Percentiles rank a stretch among this genome's conserved stretches.
Conservation (phyloP, 1,140 invertebrate genomes). For the Andricus grossulariae region DNA sequence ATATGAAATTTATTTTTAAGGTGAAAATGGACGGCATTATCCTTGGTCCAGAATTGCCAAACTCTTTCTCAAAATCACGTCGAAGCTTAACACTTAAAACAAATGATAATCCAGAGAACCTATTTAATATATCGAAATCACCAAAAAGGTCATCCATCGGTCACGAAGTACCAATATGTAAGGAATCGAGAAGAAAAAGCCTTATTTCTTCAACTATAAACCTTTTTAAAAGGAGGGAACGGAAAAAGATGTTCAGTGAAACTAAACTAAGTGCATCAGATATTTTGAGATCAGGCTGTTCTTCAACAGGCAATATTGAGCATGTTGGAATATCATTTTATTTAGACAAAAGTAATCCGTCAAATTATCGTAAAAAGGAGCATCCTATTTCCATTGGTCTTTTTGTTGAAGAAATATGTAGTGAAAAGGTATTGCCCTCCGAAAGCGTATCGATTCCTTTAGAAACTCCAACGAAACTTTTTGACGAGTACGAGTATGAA, state of each 20-base stretch:
- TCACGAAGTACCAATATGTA: not conserved
- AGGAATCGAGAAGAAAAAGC: not conserved
- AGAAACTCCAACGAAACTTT: conserved; percentile 1
- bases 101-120: not conserved
- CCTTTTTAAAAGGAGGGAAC: not conserved
- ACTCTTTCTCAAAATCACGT: not conserved
- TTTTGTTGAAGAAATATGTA: not conserved
- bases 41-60: not conserved
- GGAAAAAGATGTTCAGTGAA: not conserved
- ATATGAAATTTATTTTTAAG: not conserved
- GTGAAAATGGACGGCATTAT: not conserved
- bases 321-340: not conserved
- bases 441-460: conserved; percentile 1
- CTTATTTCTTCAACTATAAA: not conserved
- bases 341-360: not conserved
- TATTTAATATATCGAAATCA: not conserved
- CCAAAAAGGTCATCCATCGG: not conserved
- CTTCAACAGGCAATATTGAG: not conserved
- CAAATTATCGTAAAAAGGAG: not conserved
- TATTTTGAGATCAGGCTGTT: not conserved
- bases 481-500: not conserved
- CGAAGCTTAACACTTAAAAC: not conserved
- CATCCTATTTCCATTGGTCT: not conserved
- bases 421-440: not conserved
- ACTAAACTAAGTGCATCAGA: not conserved